Evolutionary conservation across 2,888 invertebrate genomes (phyloP), one percentile per base, ranked within the genome.

Genomic region (Thymelicus acteon): DNA sequence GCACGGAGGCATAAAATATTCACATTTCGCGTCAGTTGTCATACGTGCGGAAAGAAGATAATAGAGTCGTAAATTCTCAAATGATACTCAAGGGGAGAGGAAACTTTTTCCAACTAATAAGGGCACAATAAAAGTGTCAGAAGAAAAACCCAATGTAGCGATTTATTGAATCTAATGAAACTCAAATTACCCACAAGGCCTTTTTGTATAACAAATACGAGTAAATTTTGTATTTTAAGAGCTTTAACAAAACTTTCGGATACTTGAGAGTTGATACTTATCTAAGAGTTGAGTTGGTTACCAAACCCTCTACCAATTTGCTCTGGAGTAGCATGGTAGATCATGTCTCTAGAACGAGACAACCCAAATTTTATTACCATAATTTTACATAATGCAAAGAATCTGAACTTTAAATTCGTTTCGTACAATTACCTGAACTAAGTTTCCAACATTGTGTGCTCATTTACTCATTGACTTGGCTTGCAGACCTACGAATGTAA

Each of bases 51-150:
- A 77, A 77, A 79, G 78, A 31, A 81, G 82, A 84, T 84, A 86
- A 85, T 86, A 84, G 82, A 81, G 81, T 80, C 83, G 83, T 90
- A 87, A 89, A 90, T 88, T 88, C 80, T 82, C 85, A 86, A 85
- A 86, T 85, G 85, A 85, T 88, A 86, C 80, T 77, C 77, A 82
- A 57, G 82, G 79, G 79, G 67, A 71, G 77, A 73, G 79, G 77
- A 76, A 87, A 85, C 79, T 86, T 84, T 79, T 70, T 74, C 78
- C 77, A 79, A 88, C 83, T 87, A 86, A 84, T 83, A 86, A 87
- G 88, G 87, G 85, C 80, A 85, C 85, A 85, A 86, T 88, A 86
- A 88, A 88, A 88, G 76, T 83, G 88, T 85, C 87, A 83, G 80
- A 81, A 49, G 81, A 79, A 83, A 79, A 83, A 79, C 78, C 78